A percentile compares a stretch with the other conserved stretches of the same genome.
These are phyloP conservation scores for Chlorodrepanis virens DNA, from an alignment of 2,113 vertebrate species.

Conservation along the genomic window DNA sequence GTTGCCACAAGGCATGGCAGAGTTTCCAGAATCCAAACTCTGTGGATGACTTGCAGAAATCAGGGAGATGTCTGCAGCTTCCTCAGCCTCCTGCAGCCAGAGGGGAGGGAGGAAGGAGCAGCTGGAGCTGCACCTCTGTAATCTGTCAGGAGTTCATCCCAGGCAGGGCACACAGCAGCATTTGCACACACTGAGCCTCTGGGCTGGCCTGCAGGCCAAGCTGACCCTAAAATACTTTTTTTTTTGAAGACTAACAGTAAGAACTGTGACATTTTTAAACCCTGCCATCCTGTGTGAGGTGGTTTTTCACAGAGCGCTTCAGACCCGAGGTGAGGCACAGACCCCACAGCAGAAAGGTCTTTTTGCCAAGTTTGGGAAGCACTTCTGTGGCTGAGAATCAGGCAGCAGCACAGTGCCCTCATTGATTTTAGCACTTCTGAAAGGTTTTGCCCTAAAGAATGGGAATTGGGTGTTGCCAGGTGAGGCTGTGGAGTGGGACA, in stretches of 20 bases:
- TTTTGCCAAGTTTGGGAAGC: background rate
- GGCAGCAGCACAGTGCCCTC: background rate
- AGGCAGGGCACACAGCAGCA: background rate
- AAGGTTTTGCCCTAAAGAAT: background rate
- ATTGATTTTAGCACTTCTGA: accelerated
- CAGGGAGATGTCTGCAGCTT: accelerated
- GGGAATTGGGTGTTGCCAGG: background rate
- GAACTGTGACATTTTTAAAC: background rate
- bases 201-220: background rate
- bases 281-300: background rate
- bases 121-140: conserved; percentile 3
- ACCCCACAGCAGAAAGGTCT: background rate
- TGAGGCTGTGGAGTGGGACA: background rate
- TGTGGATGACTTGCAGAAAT: background rate
- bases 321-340: no score
- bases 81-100: background rate
- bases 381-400: accelerated
- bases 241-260: background rate
- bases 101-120: background rate
- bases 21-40: background rate
- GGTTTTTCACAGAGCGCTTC: background rate
- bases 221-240: background rate
- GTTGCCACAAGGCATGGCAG: background rate
- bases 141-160: background rate
- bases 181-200: background rate